Base-by-base conservation (phyloP, 2,888 invertebrate genomes). In the Drosophila mimica region DNA sequence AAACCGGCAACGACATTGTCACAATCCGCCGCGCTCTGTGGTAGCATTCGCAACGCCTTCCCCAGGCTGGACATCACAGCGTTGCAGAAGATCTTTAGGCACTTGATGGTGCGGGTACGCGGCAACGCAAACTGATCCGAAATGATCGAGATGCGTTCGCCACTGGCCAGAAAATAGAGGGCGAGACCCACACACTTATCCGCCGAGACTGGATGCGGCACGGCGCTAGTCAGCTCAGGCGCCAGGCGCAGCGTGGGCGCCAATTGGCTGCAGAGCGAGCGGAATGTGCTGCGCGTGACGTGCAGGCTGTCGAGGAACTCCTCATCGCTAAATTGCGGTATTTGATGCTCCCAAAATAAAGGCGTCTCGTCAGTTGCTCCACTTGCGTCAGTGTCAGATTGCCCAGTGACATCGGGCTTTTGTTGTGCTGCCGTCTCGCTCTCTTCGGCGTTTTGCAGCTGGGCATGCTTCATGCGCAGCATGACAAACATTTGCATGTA, bases 111-210 rank as follows among this genome's bases (percentile, higher is more conserved):
- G 13, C 86, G 86, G 0, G 83, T 76, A 5, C 90, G 82, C 0
- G 92, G 88, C 6, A 93, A 78, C 4, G 87, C 82, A 66, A 93
- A 93, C 25, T 89, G 75, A 31, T 85, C 79, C 0, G 91, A 88
- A 5, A 93, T 90, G 0, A 89, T 66, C 1, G 88, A 85, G 40
- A 92, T 91, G 13, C 90, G 90, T 9, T 86, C 84, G 0, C 93
- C 92, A 9, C 89, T 91, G 17, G 93, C 91, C 66, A 93, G 65
- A 40, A 92, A 90, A 63, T 90, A 91, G 3, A 93, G 69, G 0
- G 91, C 89, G 48, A 93, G 70, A 0, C 92, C 92, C 0, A 93
- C 84, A 62, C 91, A 88, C 17, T 92, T 91, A 17, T 93, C 91
- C 0, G 90, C 62, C 7, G 90, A 79, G 6, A 92, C 87, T 4